Conservation (phyloP, 1,140 invertebrate genomes). For the Mercenaria mercenaria region DNA sequence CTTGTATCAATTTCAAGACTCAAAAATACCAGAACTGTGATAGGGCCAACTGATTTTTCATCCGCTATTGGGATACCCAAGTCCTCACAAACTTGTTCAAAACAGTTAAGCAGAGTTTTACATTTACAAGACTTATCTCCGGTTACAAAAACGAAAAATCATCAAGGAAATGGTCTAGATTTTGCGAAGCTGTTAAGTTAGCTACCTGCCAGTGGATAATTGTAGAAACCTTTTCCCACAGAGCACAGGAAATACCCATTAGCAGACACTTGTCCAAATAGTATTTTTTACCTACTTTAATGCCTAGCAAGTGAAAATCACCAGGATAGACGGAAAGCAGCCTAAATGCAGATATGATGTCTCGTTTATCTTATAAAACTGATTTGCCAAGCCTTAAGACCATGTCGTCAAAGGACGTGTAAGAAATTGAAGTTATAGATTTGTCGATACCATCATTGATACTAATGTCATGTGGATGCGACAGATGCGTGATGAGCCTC, state of each 20-base stretch:
- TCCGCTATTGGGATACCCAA: constrained; percentile 33
- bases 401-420: neutral
- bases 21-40: constrained; percentile 42
- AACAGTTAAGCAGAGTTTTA: neutral
- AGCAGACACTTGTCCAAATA: constrained; percentile 13
- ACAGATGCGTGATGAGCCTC: constrained; percentile 63
- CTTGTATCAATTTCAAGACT: constrained; percentile 48
- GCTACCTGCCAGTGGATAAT: constrained; percentile 45
- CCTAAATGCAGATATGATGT: constrained; percentile 45
- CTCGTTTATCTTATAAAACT: neutral
- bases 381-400: neutral
- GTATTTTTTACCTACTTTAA: neutral
- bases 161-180: constrained; percentile 47
- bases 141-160: constrained; percentile 55
- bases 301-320: constrained; percentile 28
- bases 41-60: constrained; percentile 58
- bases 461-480: constrained; percentile 40
- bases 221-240: constrained; percentile 58
- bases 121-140: neutral
- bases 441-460: neutral
- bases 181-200: neutral
- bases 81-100: constrained; percentile 2
- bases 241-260: constrained; percentile 19
- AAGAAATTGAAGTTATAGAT: neutral
- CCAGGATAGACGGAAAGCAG: neutral